These are phyloP conservation scores for Aphyosemion australe DNA, from an alignment of 2,113 vertebrate genomes.

Conservation along the genomic window DNA sequence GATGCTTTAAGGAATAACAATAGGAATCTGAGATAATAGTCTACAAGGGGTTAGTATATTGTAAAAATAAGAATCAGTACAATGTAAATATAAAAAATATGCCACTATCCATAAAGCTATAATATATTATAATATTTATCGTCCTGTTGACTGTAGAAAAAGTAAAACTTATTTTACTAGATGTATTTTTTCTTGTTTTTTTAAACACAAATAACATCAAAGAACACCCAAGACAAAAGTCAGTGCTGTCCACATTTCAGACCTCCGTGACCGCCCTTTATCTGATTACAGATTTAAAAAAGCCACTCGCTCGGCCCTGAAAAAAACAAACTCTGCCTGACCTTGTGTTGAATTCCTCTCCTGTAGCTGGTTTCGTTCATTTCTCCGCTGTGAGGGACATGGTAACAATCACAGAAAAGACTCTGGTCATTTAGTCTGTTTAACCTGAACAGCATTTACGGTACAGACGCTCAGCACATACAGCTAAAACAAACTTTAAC, in stretches of 20 bases:
- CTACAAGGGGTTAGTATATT: too few relatives aligned
- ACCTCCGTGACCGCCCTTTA: conserved; percentile 27
- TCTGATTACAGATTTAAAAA: conserved; percentile 17
- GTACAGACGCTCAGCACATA: neutral
- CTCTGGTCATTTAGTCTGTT: neutral
- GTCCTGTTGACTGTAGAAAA: neutral
- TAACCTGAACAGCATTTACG: neutral
- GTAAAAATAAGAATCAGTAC: too few relatives aligned
- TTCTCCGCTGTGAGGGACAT: conserved; percentile 13
- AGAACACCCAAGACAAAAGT: conserved; percentile 7
- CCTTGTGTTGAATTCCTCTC: conserved; percentile 30
- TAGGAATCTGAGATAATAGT: too few relatives aligned
- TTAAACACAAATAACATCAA: conserved; percentile 1
- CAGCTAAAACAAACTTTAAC: neutral
- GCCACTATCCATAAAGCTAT: too few relatives aligned
- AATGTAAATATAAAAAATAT: too few relatives aligned
- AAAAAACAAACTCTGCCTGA: conserved; percentile 32
- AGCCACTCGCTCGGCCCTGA: neutral
- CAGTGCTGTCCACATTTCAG: neutral
- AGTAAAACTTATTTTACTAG: too few relatives aligned
- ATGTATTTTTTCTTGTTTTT: neutral
- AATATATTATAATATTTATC: too few relatives aligned
- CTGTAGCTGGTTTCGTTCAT: conserved; percentile 45
- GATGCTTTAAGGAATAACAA: too few relatives aligned
- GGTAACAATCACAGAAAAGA: conserved; percentile 20